Evolutionary conservation across 2,797 vertebrate species (phyloP).

Genomic region (Apodemus agrarius): DNA sequence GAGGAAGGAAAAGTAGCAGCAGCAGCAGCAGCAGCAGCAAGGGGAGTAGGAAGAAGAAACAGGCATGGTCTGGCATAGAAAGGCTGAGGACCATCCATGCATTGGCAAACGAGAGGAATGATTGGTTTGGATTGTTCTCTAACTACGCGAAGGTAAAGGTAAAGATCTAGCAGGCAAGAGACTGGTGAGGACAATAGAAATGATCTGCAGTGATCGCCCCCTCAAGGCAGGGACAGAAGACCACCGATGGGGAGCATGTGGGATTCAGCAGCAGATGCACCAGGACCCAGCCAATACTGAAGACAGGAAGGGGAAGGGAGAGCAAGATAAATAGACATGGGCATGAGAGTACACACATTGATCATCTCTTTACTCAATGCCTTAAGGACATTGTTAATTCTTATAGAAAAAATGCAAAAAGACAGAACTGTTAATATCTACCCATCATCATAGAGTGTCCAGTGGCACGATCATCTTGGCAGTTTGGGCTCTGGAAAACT

Average conservation of each 20-base stretch:
- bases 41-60: neutral
- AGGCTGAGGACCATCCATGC: neutral
- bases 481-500: neutral
- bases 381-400: neutral
- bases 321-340: neutral
- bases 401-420: neutral
- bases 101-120: neutral
- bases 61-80: neutral
- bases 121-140: neutral
- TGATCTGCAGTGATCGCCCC: neutral
- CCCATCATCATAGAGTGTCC: neutral
- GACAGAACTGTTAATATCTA: conserved; percentile 14
- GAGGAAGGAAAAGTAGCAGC: neutral
- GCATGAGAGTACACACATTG: neutral
- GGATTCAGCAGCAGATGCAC: neutral
- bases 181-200: neutral
- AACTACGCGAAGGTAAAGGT: neutral
- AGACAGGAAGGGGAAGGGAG: neutral
- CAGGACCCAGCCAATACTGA: neutral
- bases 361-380: neutral
- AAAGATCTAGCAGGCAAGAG: neutral
- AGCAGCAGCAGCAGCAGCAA: too few relatives aligned
- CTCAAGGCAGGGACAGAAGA: neutral
- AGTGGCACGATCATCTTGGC: neutral
- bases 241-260: neutral